A percentile compares a stretch with the other conserved stretches of the same genome.
Evolutionary conservation across 2,888 invertebrate genomes (phyloP).

Genomic region (Hydriomena furcata): DNA sequence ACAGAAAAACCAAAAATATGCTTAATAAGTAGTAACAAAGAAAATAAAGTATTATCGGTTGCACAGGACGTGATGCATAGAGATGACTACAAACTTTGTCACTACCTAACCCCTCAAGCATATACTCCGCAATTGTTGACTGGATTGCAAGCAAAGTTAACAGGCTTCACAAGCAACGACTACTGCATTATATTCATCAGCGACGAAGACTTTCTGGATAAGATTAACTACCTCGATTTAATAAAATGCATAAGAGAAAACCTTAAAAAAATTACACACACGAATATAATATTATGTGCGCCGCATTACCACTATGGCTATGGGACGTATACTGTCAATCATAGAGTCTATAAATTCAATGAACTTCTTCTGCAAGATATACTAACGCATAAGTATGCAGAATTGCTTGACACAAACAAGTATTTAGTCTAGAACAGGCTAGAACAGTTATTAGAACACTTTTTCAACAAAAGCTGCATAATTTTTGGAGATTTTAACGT

Average conservation of each 20-base stretch:
- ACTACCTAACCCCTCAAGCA: not conserved
- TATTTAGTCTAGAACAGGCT: no score
- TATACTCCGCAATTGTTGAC: not conserved
- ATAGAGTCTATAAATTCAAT: not conserved
- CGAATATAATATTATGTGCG: slow-evolving; percentile 1
- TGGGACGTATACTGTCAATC: not conserved
- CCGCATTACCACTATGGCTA: not conserved
- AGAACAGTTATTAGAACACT: no score
- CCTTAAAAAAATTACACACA: not conserved
- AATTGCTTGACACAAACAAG: no score
- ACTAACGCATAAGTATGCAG: no score
- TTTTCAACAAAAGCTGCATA: no score
- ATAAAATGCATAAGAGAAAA: not conserved
- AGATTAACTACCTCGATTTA: not conserved
- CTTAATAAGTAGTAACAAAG: not conserved
- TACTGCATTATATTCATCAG: slow-evolving; percentile 4
- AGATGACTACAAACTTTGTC: not conserved
- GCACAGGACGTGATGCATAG: not conserved
- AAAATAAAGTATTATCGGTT: not conserved
- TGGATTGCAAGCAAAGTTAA: not conserved
- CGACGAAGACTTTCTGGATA: slow-evolving; percentile 2
- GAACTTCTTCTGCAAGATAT: not conserved
- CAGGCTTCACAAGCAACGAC: slow-evolving; percentile 1
- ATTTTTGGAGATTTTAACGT: no score
- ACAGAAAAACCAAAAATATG: not conserved